A percentile compares a stretch with the other conserved stretches of the same genome.
These are phyloP conservation scores for Clarias laeviceps DNA, from an alignment of 2,797 vertebrate genomes.

Conservation along the genomic window DNA sequence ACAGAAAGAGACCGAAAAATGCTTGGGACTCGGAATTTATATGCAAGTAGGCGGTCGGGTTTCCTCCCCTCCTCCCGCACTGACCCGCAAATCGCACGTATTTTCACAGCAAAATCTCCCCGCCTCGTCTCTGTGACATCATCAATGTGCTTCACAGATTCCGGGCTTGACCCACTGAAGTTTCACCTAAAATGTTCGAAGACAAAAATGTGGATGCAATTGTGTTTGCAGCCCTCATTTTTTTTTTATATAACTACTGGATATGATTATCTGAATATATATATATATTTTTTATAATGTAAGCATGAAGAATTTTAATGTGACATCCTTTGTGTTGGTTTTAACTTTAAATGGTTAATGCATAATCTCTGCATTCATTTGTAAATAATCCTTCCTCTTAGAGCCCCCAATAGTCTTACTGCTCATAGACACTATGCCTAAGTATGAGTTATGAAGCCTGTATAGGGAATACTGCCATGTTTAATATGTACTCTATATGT, in stretches of 20 bases:
- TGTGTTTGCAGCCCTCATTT: background rate
- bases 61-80: conserved; percentile 60
- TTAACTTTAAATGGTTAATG: background rate
- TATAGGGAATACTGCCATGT: background rate
- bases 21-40: conserved; percentile 72
- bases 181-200: background rate
- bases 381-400: background rate
- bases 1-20: conserved; percentile 79
- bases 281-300: background rate
- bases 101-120: conserved; percentile 65
- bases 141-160: conserved; percentile 58
- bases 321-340: too few relatives aligned
- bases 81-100: conserved; percentile 77
- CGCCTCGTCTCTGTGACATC: conserved; percentile 68
- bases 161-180: background rate
- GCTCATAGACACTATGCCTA: background rate
- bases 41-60: conserved; percentile 71
- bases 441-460: background rate
- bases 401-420: background rate
- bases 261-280: background rate
- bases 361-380: background rate
- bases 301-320: background rate
- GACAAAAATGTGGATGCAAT: too few relatives aligned
- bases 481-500: background rate
- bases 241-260: background rate